Base-by-base conservation (phyloP, 1,140 invertebrate species). In the Drosophila varians region DNA sequence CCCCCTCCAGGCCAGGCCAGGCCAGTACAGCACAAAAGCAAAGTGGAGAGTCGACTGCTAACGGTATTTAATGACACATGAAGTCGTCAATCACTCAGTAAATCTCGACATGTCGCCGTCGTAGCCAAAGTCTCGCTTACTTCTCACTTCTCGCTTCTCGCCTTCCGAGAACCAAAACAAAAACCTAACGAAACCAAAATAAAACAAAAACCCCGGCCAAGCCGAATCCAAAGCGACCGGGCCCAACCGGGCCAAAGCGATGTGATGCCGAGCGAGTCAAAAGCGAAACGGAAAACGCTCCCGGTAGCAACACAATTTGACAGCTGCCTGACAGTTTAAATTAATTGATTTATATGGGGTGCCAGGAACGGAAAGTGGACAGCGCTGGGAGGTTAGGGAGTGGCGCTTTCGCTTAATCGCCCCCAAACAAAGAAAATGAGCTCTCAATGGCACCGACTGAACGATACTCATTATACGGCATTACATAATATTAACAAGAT, bases 21-120 rank as follows among this genome's bases (percentile, higher is more conserved):
- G 64, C 58, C 60, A 64, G 36, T 26, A 18, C 58, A 12, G 31
- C 60, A 28, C 36, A 28, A 54, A 58, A 38, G 43, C 61, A 45
- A 26, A 12, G 45, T 43, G 9, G 40, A 43, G 40, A 45, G 43
- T 26, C 46, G 46, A 48, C 65, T 71, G 77, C 74, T 82, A 87
- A 88, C 82, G 83, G 83, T 82, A 77, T 82, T 88, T 88, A 87
- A 87, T 87, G 82, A 88, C 83, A 87, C 82, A 87, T 82, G 62
- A 87, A 87, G 83, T 87, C 82, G 82, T 87, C 82, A 87, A 87
- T 87, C 82, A 87, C 82, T 82, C 77, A 66, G 77, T 58, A 88
- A 87, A 87, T 87, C 82, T 88, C 82, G 60, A 87, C 82, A 73
- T 80, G 80, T 84, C 82, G 80, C 80, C 80, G 60, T 57, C 80